Evolutionary conservation across 2,888 invertebrate genomes (phyloP), one percentile per base, ranked within the genome.

Genomic region (Pollenia labialis): DNA sequence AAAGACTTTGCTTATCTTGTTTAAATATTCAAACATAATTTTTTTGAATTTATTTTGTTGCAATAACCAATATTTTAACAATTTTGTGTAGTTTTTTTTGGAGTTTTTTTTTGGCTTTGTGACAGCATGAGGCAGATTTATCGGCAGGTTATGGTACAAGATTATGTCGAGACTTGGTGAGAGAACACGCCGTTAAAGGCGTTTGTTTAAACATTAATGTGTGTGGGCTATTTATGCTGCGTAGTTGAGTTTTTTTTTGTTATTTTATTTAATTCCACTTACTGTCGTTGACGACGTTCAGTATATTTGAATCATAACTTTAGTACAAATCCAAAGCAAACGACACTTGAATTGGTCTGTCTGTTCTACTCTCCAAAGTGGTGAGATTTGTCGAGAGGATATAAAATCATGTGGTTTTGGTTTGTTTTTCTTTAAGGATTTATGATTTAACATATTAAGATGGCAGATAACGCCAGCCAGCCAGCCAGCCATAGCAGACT

Each of bases 81-180:
- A 10, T 50, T 52, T n/a, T 56, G n/a, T 54, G 46, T 58, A 54
- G 16, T 56, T 69, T 16, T 10, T 81, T 54, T 56, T 56, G 32
- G 11, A 32, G 42, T 40, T 74, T 40, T 40, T 74, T 40, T 71
- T 77, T 83, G 46, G 58, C 40, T 54, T 23, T 68, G 56, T 68
- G 77, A 68, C 87, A 87, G 87, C 87, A 84, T 81, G 84, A 77
- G 87, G 87, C 83, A 81, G 77, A 87, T 84, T 87, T 87, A 87
- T 84, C 84, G 87, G 77, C 77, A 72, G 81, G 72, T 87, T 69
- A 62, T 84, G 52, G n/a, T 60, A 74, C 79, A 75, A 85, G 84
- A 80, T 85, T 85, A 80, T 74, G 68, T 85, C 74, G 79, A 60
- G 79, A 68, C 84, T 85, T 85, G 79, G 84, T 85, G 84, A 85